These are phyloP conservation scores for Papilio polyxenes DNA, from an alignment of 1,140 invertebrate genomes.

Conservation along the genomic window DNA sequence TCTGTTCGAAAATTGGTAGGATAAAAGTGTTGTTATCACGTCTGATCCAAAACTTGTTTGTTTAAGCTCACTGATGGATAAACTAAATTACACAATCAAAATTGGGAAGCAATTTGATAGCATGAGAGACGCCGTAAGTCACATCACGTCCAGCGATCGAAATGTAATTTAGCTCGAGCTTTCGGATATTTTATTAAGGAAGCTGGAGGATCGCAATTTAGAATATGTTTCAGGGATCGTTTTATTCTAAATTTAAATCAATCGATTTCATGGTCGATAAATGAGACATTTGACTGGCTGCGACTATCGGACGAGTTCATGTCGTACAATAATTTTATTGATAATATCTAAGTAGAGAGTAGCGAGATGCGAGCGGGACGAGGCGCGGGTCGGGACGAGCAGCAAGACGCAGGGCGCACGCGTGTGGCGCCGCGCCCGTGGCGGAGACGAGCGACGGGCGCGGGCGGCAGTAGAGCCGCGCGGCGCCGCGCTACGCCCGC, in stretches of 20 bases:
- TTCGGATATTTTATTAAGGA: constrained; percentile 22
- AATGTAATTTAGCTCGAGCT: constrained; percentile 29
- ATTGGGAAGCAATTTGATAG: constrained; percentile 23
- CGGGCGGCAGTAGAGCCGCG: constrained; percentile 69
- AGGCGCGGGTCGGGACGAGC: constrained; percentile 45
- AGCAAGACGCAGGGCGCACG: constrained; percentile 54
- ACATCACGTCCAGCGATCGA: constrained; percentile 34
- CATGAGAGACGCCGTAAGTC: constrained; percentile 23
- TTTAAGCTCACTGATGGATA: constrained; percentile 23
- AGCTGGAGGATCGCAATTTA: neutral
- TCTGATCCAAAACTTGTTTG: constrained; percentile 12
- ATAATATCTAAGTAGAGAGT: constrained; percentile 77
- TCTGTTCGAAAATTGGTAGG: too few species aligned
- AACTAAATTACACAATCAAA: constrained; percentile 30
- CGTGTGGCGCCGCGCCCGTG: constrained; percentile 66
- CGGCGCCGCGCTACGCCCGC: constrained; percentile 59
- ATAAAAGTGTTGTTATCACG: neutral
- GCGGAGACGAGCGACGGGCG: constrained; percentile 58
- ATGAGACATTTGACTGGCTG: constrained; percentile 60
- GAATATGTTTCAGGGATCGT: constrained; percentile 6
- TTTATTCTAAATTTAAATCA: constrained; percentile 39
- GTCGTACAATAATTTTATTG: constrained; percentile 78
- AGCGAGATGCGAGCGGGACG: constrained; percentile 73
- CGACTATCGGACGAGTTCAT: constrained; percentile 65
- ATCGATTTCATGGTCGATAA: constrained; percentile 51